These are phyloP conservation scores for Eunapius fragilis DNA, from an alignment of 37 sponge, comb jelly and placozoan species.

Conservation along the genomic window DNA sequence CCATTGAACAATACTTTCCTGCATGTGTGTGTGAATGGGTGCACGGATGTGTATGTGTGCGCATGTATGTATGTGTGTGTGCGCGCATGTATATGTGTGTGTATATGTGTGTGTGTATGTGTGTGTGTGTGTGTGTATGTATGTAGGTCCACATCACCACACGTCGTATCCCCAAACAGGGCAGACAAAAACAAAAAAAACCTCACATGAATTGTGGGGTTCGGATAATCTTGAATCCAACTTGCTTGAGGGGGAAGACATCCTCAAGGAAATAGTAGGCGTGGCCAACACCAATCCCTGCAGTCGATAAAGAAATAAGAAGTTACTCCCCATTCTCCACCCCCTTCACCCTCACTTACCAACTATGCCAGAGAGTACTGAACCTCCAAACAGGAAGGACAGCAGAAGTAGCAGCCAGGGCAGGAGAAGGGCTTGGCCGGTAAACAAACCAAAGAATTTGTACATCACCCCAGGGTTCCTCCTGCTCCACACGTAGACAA, in stretches of 20 bases:
- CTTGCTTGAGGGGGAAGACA: conserved; percentile 94
- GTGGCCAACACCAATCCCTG: conserved; percentile 96
- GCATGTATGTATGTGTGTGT: background rate
- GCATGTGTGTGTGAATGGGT: background rate
- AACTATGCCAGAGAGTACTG: conserved; percentile 84
- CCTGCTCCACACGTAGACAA: conserved; percentile 95
- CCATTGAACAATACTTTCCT: conserved; percentile 85
- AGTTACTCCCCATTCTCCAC: conserved; percentile 1
- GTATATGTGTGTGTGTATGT: background rate
- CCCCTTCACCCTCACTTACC: conserved; percentile 63
- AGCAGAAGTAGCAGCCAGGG: conserved; percentile 97
- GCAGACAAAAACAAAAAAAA: conserved; percentile 87
- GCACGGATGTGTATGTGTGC: background rate
- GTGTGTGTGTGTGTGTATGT: background rate
- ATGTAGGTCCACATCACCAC: too few species aligned
- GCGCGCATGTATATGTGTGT: background rate
- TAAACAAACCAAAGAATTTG: conserved; percentile 96
- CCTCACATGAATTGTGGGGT: conserved; percentile 86
- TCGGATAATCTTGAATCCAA: conserved; percentile 82
- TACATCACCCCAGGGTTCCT: conserved; percentile 89
- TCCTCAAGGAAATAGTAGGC: conserved; percentile 96
- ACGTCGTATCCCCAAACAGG: too few species aligned
- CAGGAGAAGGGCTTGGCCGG: conserved; percentile 94
- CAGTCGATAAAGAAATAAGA: background rate
- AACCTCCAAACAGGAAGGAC: conserved; percentile 89